phyloP scores from a whole-genome alignment of 2,113 vertebrate genomes.

The Setophaga petechia region DNA sequence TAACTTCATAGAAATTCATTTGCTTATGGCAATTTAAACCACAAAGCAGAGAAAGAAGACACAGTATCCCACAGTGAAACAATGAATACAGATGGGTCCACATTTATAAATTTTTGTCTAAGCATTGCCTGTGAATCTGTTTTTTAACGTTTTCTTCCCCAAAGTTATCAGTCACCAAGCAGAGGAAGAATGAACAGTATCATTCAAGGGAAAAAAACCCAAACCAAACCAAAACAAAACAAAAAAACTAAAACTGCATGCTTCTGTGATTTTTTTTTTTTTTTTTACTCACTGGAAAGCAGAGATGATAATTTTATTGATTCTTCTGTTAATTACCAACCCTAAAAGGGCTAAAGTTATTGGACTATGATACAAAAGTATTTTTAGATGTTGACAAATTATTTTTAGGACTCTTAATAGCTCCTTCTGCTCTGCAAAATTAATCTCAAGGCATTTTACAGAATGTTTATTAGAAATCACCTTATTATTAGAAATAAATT shows the following conservation, averaged over 20 bases:
- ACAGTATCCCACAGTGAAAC: background rate
- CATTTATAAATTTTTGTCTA: background rate
- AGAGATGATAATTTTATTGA: background rate
- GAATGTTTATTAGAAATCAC: background rate
- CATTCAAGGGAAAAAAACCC: background rate
- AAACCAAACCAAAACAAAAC: background rate
- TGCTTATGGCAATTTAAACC: background rate
- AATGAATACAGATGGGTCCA: background rate
- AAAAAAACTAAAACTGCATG: background rate
- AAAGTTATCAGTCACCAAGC: background rate
- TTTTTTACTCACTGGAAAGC: background rate
- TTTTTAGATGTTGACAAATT: background rate
- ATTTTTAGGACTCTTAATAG: constrained; percentile 24
- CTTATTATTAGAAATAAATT: background rate
- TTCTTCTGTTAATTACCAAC: background rate
- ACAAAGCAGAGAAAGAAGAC: background rate
- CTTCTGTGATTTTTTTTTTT: background rate
- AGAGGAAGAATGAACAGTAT: background rate
- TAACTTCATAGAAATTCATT: background rate
- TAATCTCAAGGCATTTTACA: background rate
- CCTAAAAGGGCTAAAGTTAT: background rate
- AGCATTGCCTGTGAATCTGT: background rate
- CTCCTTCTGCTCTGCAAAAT: background rate
- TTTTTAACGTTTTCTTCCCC: background rate
- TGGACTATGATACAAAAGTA: background rate